A percentile compares a stretch with the other conserved stretches of the same genome.
Evolutionary conservation across 2,797 vertebrate species (phyloP).

Genomic region (Apogon hyalosoma): DNA sequence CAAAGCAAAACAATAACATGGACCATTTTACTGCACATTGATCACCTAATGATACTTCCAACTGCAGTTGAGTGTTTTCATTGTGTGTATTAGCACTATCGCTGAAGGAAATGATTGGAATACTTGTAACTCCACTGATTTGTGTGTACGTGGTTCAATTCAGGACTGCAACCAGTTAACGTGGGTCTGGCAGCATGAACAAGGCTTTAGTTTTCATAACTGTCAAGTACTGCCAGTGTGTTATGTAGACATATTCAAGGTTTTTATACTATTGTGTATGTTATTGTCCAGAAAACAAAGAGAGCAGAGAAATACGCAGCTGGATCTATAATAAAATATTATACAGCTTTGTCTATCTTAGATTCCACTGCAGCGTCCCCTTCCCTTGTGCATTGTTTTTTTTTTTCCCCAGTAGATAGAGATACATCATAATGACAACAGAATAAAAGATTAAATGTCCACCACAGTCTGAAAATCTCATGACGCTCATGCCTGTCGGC

Average conservation of each 20-base stretch:
- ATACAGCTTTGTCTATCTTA: neutral
- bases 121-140: no score
- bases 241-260: neutral
- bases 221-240: neutral
- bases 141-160: no score
- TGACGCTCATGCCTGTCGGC: neutral
- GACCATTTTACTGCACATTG: no score
- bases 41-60: no score
- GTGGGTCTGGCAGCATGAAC: no score
- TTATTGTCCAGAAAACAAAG: slow-evolving; percentile 17
- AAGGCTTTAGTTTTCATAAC: neutral
- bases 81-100: no score
- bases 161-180: no score
- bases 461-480: slow-evolving; percentile 1
- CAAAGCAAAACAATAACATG: no score
- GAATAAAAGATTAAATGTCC: slow-evolving; percentile 16
- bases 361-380: neutral
- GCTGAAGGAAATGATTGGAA: no score
- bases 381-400: slow-evolving; percentile 16
- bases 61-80: no score
- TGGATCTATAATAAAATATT: neutral
- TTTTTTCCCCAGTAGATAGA: slow-evolving; percentile 1
- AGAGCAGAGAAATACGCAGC: no score
- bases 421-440: slow-evolving; percentile 25
- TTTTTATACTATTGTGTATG: neutral